Conservation (phyloP, 1,140 invertebrate species). For the Drosophila tani region DNA sequence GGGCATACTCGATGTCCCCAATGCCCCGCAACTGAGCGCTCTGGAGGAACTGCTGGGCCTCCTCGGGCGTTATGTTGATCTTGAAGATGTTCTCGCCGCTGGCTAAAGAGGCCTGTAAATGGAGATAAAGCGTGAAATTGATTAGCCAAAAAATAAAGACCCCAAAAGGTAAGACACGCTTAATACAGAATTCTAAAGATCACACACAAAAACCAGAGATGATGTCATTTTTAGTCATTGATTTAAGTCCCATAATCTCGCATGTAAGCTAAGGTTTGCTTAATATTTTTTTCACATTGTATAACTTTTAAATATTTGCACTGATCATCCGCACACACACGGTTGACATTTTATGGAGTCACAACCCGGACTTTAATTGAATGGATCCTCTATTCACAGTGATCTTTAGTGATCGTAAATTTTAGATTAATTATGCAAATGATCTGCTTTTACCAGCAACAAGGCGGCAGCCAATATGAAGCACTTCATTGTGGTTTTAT, state of each 20-base stretch:
- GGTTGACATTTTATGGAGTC: slow-evolving; percentile 48
- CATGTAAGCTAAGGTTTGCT: slow-evolving; percentile 36
- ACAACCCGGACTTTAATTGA: slow-evolving; percentile 55
- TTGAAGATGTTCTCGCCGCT: slow-evolving; percentile 85
- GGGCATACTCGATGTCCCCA: slow-evolving; percentile 85
- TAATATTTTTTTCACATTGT: slow-evolving; percentile 46
- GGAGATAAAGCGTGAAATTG: slow-evolving; percentile 13
- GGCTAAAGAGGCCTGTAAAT: slow-evolving; percentile 57
- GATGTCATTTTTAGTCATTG: slow-evolving; percentile 50
- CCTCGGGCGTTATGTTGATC: slow-evolving; percentile 87
- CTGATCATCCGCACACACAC: slow-evolving; percentile 24
- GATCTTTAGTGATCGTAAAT: slow-evolving; percentile 22
- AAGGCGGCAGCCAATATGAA: slow-evolving; percentile 73
- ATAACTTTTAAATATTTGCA: slow-evolving; percentile 45
- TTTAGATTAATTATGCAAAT: slow-evolving; percentile 52
- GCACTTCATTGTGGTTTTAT: slow-evolving; percentile 71
- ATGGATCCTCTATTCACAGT: slow-evolving; percentile 26
- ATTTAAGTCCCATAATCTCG: slow-evolving; percentile 19
- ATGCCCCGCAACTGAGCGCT: slow-evolving; percentile 71
- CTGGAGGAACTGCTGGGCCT: slow-evolving; percentile 87
- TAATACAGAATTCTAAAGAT: slow-evolving; percentile 25
- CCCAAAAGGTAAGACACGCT: slow-evolving; percentile 3
- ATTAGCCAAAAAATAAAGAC: neutral
- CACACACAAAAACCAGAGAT: slow-evolving; percentile 16
- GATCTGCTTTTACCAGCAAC: slow-evolving; percentile 62